These are phyloP conservation scores for Andrena fulva DNA, from an alignment of 2,888 invertebrate genomes.

Conservation along the genomic window DNA sequence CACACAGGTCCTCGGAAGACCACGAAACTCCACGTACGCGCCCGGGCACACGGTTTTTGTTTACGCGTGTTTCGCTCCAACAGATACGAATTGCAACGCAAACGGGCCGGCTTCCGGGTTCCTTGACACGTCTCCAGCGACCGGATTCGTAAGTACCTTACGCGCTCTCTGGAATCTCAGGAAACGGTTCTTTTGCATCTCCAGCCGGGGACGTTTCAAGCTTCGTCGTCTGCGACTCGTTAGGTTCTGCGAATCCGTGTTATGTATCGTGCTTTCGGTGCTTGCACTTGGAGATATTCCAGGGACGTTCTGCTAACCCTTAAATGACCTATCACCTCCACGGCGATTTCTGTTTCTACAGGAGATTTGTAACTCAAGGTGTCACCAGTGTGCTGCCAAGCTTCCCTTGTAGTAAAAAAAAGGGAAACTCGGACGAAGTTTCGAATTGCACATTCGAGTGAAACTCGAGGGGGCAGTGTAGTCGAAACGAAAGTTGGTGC, in stretches of 20 bases:
- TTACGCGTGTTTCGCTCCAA: neutral
- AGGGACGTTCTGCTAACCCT: no score
- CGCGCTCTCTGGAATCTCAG: slow-evolving; percentile 7
- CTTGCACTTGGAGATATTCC: no score
- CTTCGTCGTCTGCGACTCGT: neutral
- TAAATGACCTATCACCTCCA: no score
- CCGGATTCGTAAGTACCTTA: slow-evolving; percentile 6
- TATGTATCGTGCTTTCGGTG: no score
- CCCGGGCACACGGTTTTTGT: neutral
- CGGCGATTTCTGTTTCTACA: no score
- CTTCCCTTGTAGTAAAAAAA: no score
- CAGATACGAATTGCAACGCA: slow-evolving; percentile 5
- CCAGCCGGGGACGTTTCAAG: neutral
- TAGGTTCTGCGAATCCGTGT: no score
- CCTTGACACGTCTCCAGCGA: slow-evolving; percentile 13
- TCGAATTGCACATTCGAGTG: no score
- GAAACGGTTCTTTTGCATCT: slow-evolving; percentile 29
- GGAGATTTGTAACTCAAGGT: no score
- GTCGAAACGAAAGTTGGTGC: slow-evolving; percentile 1
- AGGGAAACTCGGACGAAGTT: no score
- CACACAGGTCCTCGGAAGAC: neutral
- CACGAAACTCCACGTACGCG: neutral
- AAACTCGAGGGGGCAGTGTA: neutral
- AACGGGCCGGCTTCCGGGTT: slow-evolving; percentile 17
- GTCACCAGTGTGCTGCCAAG: no score